A percentile compares a stretch with the other conserved stretches of the same genome.
phyloP scores from a whole-genome alignment of 2,797 vertebrate species.

The Otus scops region DNA sequence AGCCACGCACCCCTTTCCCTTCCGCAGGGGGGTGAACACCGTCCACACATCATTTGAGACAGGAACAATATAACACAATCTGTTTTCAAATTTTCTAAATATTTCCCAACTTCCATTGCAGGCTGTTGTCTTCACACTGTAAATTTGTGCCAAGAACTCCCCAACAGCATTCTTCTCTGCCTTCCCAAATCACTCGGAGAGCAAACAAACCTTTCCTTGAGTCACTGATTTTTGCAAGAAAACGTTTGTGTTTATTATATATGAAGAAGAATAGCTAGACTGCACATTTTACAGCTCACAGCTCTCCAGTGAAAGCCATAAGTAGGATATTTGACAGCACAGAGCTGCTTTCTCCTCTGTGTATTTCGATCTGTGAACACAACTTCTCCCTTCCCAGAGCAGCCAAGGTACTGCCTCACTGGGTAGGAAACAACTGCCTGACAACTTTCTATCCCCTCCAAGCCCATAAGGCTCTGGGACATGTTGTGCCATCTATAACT shows the following conservation, averaged over 20 bases:
- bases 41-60: neutral
- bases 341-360: neutral
- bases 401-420: neutral
- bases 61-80: constrained; percentile 38
- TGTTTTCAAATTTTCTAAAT: constrained; percentile 69
- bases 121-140: constrained; percentile 25
- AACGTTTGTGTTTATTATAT: constrained; percentile 18
- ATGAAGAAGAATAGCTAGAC: neutral
- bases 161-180: constrained; percentile 54
- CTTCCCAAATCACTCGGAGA: constrained; percentile 31
- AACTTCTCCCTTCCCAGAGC: neutral
- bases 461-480: neutral
- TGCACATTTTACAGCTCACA: neutral
- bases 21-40: neutral
- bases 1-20: neutral
- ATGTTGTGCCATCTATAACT: neutral
- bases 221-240: constrained; percentile 47
- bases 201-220: constrained; percentile 46
- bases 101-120: constrained; percentile 58
- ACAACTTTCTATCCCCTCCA: neutral
- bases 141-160: constrained; percentile 58
- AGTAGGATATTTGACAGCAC: neutral
- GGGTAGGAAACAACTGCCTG: neutral
- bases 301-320: neutral
- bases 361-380: neutral